Base-by-base conservation (phyloP, 2,888 invertebrate genomes). In the Schizaphis graminum region DNA sequence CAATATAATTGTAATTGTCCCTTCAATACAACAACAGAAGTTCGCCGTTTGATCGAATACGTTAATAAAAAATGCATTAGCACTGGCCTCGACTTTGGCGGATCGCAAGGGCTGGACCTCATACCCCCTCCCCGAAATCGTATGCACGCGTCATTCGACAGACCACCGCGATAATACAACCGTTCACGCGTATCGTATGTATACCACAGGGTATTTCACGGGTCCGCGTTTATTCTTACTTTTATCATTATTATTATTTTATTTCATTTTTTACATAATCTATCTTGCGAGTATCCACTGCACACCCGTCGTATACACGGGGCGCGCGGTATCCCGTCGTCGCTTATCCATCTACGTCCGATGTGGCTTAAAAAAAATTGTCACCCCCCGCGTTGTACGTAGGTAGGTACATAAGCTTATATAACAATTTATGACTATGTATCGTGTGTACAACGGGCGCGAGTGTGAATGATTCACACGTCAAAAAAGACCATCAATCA, bases 301-400 rank as follows among this genome's bases (percentile, higher is more conserved):
- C 24, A 57, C 91, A 49, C 35, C 67, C 67, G 67, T n/a, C 35
- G 67, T 1, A 35, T 1, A 21, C 5, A 35, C 16, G 67, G 35
- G 49, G 26, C 56, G 35, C 35, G 26, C 56, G 56, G 28, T 57
- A 41, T 61, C 86, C 61, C 86, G 86, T 87, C 87, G 93, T 84
- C 93, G 56, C 77, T 93, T 93, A 93, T 93, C 93, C 77, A 84
- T 93, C 89, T 89, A 93, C 89, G 93, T 93, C 93, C 89, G 89
- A 89, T 26, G 56, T 8, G 89, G 67, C 77, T 93, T 53, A 77
- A 56, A 56, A 93, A 92, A 89, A 89, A 93, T 92, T 88, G 88
- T 92, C 92, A 77, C 88, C 88, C 89, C 89, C 8, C 26, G 21
- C 53, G 53, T 77, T 67, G n/a, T 24, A 91, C 53, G 21, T 13